These are phyloP conservation scores for Lophura nycthemera DNA, from an alignment of 2,113 vertebrate genomes.

Conservation along the genomic window DNA sequence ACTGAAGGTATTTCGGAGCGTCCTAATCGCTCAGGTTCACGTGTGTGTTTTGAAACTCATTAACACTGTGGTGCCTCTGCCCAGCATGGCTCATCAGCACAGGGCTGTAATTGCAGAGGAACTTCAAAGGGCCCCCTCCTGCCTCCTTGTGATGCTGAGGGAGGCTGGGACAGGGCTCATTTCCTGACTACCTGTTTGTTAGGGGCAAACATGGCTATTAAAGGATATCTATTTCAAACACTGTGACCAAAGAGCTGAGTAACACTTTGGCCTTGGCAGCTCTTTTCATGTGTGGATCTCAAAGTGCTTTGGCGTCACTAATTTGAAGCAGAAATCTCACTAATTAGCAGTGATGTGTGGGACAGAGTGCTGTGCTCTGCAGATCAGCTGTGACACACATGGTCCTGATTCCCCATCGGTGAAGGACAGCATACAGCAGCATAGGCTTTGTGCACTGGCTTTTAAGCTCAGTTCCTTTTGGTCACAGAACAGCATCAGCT, in stretches of 20 bases:
- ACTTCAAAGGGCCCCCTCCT: conserved; percentile 8
- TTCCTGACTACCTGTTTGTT: not conserved
- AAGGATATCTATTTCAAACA: not conserved
- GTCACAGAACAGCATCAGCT: not conserved
- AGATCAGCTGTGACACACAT: not conserved
- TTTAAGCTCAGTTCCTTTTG: not conserved
- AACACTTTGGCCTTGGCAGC: conserved; percentile 10
- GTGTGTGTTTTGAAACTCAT: not conserved
- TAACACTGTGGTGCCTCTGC: not conserved
- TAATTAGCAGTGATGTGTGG: conserved; percentile 44
- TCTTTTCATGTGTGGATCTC: conserved; percentile 17
- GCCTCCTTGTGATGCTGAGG: not conserved
- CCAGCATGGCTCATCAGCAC: not conserved
- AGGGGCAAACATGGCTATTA: not conserved
- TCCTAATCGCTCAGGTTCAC: not conserved
- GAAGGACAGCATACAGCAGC: not conserved
- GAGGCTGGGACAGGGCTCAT: not conserved
- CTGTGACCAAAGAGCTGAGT: conserved; percentile 23
- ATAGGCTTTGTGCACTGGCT: not conserved
- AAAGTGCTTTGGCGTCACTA: not conserved
- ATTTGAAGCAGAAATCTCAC: conserved; percentile 43
- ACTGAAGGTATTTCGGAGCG: conserved; percentile 3
- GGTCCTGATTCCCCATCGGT: not conserved
- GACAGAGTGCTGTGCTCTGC: conserved; percentile 6
- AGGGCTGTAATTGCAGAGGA: not conserved